phyloP scores from a whole-genome alignment of 64 coral and sea anemone genomes.

The Porites australiensis region DNA sequence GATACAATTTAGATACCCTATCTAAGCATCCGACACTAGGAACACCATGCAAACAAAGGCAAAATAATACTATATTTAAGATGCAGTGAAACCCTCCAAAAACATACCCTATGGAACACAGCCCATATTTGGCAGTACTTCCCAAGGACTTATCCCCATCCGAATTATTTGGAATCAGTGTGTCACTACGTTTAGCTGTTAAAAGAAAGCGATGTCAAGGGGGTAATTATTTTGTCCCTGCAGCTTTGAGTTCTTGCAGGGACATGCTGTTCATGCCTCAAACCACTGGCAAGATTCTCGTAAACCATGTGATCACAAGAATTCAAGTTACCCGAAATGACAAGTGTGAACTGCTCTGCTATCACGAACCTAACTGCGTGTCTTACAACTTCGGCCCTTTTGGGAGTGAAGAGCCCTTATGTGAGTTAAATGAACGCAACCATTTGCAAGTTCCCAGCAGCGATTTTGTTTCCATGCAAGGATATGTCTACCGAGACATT shows the following conservation, averaged over 20 bases:
- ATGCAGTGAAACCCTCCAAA: no score
- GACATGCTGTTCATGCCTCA: background rate
- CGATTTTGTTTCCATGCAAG: background rate
- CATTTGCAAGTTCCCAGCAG: background rate
- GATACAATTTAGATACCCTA: no score
- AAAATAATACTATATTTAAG: no score
- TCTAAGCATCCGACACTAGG: no score
- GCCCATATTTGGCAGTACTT: no score
- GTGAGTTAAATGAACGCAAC: constrained; percentile 9
- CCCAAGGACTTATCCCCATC: no score
- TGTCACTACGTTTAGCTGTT: no score
- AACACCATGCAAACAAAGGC: no score
- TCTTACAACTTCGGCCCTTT: constrained; percentile 37
- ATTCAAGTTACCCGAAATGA: background rate
- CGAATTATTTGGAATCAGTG: no score
- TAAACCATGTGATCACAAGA: constrained; percentile 9
- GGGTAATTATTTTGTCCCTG: background rate
- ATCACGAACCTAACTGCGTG: constrained; percentile 2
- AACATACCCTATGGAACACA: no score
- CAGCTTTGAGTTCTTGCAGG: background rate
- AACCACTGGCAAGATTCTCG: background rate
- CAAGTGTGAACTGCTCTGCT: constrained; percentile 18
- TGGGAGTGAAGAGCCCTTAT: background rate
- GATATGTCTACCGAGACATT: background rate
- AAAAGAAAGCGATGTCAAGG: no score